Percentiles rank a stretch among this genome's conserved stretches.
Conservation (phyloP, 2,888 invertebrate species). For the Amblyteles armatorius region DNA sequence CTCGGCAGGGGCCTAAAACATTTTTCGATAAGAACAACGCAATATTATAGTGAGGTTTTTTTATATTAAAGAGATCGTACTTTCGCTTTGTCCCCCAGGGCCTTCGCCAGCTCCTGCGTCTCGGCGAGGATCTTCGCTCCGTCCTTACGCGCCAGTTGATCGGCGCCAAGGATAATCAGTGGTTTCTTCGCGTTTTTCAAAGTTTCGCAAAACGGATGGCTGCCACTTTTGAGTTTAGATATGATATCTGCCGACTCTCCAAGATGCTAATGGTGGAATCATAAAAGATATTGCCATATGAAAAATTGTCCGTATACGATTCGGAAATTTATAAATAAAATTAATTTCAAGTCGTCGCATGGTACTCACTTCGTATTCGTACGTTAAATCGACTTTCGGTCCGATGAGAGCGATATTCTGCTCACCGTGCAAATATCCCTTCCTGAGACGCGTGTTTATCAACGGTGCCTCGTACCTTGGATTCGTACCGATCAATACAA, state of each 20-base stretch:
- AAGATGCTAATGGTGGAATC: conserved; percentile 87
- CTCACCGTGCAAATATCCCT: conserved; percentile 98
- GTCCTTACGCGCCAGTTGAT: conserved; percentile 91
- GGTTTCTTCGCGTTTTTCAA: conserved; percentile 94
- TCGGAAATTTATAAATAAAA: background rate
- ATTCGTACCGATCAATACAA: conserved; percentile 98
- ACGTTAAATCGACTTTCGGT: conserved; percentile 95
- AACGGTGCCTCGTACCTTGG: conserved; percentile 98
- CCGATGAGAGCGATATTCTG: conserved; percentile 93
- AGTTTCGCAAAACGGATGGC: conserved; percentile 89
- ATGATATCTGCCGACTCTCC: conserved; percentile 92
- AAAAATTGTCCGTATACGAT: background rate
- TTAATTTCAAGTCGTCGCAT: background rate
- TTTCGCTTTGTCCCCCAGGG: conserved; percentile 86
- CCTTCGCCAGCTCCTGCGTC: conserved; percentile 90
- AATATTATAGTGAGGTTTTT: conserved; percentile 7
- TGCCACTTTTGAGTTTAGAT: conserved; percentile 90
- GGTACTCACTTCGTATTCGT: conserved; percentile 91
- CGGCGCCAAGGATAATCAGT: conserved; percentile 95
- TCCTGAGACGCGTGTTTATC: conserved; percentile 97
- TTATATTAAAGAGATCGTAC: conserved; percentile 76
- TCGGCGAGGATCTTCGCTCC: conserved; percentile 91
- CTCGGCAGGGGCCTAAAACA: conserved; percentile 82
- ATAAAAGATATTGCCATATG: conserved; percentile 24
- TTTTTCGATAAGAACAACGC: conserved; percentile 36